Evolutionary conservation across 2,888 invertebrate species (phyloP).

Genomic region (Meganola albula): DNA sequence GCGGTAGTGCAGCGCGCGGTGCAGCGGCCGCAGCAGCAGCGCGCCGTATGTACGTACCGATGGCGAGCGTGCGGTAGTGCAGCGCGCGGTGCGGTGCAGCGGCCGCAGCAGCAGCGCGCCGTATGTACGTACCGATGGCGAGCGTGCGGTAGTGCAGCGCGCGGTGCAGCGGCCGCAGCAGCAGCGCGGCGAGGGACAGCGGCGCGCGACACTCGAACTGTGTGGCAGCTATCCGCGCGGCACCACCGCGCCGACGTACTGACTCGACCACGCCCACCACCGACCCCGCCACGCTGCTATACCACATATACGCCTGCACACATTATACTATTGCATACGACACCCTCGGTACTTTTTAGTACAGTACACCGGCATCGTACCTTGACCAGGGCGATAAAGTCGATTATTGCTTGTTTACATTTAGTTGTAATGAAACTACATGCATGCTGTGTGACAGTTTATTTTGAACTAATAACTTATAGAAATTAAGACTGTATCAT

Average conservation of each 20-base stretch:
- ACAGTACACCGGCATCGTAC: no score
- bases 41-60: neutral
- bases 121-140: constrained; percentile 41
- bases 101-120: neutral
- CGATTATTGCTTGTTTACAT: no score
- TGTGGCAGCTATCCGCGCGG: constrained; percentile 73
- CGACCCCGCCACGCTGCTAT: constrained; percentile 81
- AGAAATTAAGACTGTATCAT: no score
- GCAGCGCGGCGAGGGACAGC: constrained; percentile 89
- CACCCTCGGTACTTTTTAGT: no score
- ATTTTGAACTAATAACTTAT: no score
- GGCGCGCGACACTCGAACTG: constrained; percentile 78
- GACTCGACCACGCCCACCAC: constrained; percentile 90
- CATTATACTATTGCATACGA: no score
- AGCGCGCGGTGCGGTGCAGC: neutral
- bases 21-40: neutral
- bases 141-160: constrained; percentile 85
- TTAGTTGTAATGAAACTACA: no score
- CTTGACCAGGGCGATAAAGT: no score
- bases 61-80: neutral
- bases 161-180: constrained; percentile 92
- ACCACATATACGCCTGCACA: constrained; percentile 80
- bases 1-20: neutral
- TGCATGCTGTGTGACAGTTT: no score
- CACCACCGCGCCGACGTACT: constrained; percentile 84